Base-by-base conservation (phyloP, 1,140 invertebrate genomes). In the Pteromalus puparum region DNA sequence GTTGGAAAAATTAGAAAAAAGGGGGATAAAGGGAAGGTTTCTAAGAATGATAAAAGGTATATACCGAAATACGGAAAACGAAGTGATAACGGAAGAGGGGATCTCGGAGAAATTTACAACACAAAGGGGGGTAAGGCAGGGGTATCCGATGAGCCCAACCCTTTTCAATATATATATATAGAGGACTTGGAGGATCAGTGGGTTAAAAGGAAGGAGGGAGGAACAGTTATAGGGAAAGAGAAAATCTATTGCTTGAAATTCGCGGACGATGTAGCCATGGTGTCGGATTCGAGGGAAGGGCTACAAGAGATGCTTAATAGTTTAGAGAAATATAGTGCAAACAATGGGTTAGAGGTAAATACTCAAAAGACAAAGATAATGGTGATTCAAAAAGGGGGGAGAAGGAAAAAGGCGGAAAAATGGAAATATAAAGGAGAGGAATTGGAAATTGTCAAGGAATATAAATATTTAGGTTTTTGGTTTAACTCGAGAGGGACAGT, bases 311-410 rank as follows among this genome's bases (percentile, higher is more conserved):
- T 84, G 77, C 30, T 86, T 12, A 82, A 73, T 18, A 24, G n/a
- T n/a, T 5, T 81, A 18, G 75, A 82, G 26, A 85, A 24, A 72
- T 85, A 79, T 67, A 82, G 42, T 0, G 72, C 73, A n/a, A 30
- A 72, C 61, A 83, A 77, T 38, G 67, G 74, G 38, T 34, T 86
- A 18, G 30, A 26, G 26, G 61, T 84, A 1, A 86, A 74, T 34
- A 38, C 18, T 0, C 30, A 81, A 0, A 87, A 85, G 42, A 78
- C 82, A 4, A 87, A 85, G 34, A 74, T 87, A 1, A 77, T 86
- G 75, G 38, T 87, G 0, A 85, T 82, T 12, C 81, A 42, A 13
- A 84, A 85, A 1, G 77, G 83, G n/a, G 77, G 74, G 42, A 42
- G 70, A 30, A 61, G 30, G 21, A 81, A 67, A 65, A 80, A 81